These are phyloP conservation scores for Caenorhabditis brenneri DNA, from an alignment of 1,140 invertebrate species.

Conservation along the genomic window DNA sequence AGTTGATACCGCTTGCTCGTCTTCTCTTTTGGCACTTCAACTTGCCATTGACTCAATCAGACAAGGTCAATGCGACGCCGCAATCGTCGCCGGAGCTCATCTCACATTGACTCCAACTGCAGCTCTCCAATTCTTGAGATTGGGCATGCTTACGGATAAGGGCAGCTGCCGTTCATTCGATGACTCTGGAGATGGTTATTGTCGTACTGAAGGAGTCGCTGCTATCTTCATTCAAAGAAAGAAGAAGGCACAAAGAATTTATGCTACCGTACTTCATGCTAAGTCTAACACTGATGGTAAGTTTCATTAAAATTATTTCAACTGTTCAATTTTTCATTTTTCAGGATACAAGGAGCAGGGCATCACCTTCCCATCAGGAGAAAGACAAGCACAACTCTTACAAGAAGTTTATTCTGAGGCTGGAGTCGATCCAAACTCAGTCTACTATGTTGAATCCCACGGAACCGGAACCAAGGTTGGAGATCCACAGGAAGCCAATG, in stretches of 20 bases:
- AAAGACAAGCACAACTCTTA: conserved; percentile 85
- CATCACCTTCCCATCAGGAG: conserved; percentile 87
- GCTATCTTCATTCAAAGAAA: conserved; percentile 83
- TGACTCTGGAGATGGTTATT: conserved; percentile 85
- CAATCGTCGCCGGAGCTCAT: conserved; percentile 86
- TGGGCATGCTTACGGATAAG: conserved; percentile 87
- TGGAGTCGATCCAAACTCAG: conserved; percentile 80
- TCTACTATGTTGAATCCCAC: conserved; percentile 90
- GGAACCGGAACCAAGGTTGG: conserved; percentile 90
- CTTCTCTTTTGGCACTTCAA: conserved; percentile 82
- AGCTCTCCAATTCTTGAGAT: conserved; percentile 88
- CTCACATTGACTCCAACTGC: conserved; percentile 84
- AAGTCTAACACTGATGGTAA: conserved; percentile 85
- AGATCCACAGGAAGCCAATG: conserved; percentile 93
- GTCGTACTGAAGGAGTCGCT: conserved; percentile 85
- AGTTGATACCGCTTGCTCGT: conserved; percentile 93
- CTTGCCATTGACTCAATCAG: conserved; percentile 84
- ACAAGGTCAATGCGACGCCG: conserved; percentile 85
- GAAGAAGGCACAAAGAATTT: conserved; percentile 80
- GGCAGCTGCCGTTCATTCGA: conserved; percentile 93
- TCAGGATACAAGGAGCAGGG: conserved; percentile 78
- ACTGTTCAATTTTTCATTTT: background rate
- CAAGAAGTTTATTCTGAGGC: conserved; percentile 83
- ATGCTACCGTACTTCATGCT: conserved; percentile 84
- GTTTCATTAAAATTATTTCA: background rate